Conservation (phyloP, 2,797 vertebrate species). For the Tarsius wallacei region DNA sequence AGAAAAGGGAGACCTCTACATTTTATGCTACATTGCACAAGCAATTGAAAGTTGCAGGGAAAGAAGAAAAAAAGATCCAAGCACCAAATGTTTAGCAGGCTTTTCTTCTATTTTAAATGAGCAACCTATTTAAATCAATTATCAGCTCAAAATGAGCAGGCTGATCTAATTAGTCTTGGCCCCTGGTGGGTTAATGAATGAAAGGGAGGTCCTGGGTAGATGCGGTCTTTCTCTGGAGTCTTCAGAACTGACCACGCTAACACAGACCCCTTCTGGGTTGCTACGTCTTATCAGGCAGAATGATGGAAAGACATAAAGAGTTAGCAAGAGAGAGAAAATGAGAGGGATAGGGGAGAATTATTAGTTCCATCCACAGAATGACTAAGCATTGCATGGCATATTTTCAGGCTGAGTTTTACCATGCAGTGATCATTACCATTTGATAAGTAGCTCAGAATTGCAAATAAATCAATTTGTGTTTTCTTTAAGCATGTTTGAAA, state of each 20-base stretch:
- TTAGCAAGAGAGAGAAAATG: background rate
- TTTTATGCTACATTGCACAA: conserved; percentile 95
- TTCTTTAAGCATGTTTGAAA: conserved; percentile 87
- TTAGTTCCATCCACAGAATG: conserved; percentile 78
- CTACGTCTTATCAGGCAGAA: conserved; percentile 85
- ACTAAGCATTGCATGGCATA: conserved; percentile 64
- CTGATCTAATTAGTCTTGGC: conserved; percentile 93
- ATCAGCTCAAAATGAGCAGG: conserved; percentile 93
- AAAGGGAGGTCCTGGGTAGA: conserved; percentile 92
- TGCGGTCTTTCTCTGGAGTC: conserved; percentile 89
- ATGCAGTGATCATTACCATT: conserved; percentile 84
- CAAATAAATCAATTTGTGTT: conserved; percentile 88
- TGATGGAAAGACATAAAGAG: conserved; percentile 74
- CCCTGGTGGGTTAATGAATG: conserved; percentile 93
- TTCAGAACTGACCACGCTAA: conserved; percentile 91
- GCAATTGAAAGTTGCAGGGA: conserved; percentile 96
- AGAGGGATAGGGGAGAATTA: conserved; percentile 60
- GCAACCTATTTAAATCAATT: conserved; percentile 96
- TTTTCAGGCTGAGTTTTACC: conserved; percentile 76
- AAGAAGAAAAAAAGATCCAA: conserved; percentile 89
- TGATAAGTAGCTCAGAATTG: conserved; percentile 89
- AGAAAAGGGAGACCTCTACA: conserved; percentile 92
- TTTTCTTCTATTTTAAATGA: conserved; percentile 94
- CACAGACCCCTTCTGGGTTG: conserved; percentile 87
- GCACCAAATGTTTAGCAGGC: conserved; percentile 95